Base-by-base conservation (phyloP, 1,140 invertebrate species). In the Chironomus tepperi region DNA sequence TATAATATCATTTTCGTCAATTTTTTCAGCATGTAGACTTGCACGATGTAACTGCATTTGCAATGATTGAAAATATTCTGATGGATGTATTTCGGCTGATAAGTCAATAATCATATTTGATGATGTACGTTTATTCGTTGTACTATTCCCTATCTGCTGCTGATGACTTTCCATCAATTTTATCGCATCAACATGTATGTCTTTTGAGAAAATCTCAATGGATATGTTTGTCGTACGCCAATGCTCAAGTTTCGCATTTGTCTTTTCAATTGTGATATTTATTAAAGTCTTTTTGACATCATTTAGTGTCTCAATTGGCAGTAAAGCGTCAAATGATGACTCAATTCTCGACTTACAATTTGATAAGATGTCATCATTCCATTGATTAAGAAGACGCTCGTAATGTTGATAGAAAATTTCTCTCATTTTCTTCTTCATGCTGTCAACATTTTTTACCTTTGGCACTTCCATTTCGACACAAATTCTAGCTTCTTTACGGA, bases 181-280 rank as follows among this genome's bases (percentile, higher is more conserved):
- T 10, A 43, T 57, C 9, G 73, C 73, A 16, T 75, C 73, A 16
- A 12, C 21, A 16, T 18, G 7, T 34, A 81, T 75, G 75, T 82
- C 79, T 0, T 77, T 78, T 15, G 81, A 80, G 73, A 79, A 82
- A 21, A 82, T 80, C n/a, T 77, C 79, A 3, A 77, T 76, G 42
- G 75, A 76, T 7, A 82, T 76, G 42, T 77, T 81, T 34, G 70
- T 42, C 19, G n/a, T 18, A 12, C 73, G 47, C 75, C 75, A 76
- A 18, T 75, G 72, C 1, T 75, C 34, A 3, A 42, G 43, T 70
- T 75, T 76, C 16, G 19, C 8, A 47, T 73, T 15, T 10, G 24
- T 43, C 74, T 75, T 73, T 19, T 76, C 42, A 0, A 77, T 73
- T 8, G 81, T 79, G 12, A 81, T 57, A 5, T 79, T 77, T 0